These are phyloP conservation scores for Pseudomyrmex gracilis DNA, from an alignment of 1,140 invertebrate species.

Conservation along the genomic window DNA sequence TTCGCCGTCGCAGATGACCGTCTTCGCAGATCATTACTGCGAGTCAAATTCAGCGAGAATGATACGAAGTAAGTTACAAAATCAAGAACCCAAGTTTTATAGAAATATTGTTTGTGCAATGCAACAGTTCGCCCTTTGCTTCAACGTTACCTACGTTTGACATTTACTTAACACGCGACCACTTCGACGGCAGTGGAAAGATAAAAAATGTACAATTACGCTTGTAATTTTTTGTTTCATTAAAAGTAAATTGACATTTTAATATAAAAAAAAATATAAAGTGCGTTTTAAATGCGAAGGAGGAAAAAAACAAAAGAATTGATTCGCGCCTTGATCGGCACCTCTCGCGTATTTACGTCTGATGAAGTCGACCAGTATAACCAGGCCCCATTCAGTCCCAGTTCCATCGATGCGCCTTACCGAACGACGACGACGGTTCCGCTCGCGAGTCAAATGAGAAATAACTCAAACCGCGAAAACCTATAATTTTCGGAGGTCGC, in stretches of 20 bases:
- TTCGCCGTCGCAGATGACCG: conserved; percentile 32
- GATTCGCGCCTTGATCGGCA: conserved; percentile 16
- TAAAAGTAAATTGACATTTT: background rate
- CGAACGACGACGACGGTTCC: conserved; percentile 8
- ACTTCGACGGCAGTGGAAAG: too few relatives aligned
- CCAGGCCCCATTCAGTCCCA: conserved; percentile 43
- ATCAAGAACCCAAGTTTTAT: background rate
- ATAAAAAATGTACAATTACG: too few relatives aligned
- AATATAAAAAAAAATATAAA: background rate
- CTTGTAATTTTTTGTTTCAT: background rate
- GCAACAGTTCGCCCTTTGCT: background rate
- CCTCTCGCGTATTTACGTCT: background rate
- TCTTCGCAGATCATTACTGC: conserved; percentile 12
- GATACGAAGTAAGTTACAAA: background rate
- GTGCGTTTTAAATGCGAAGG: background rate
- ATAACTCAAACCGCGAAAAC: conserved; percentile 82
- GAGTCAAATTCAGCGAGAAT: background rate
- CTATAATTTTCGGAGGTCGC: conserved; percentile 78
- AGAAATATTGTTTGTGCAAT: background rate
- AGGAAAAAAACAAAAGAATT: background rate
- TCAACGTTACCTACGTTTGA: too few relatives aligned
- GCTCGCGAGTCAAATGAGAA: conserved; percentile 67
- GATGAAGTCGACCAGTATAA: background rate
- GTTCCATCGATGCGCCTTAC: conserved; percentile 27
- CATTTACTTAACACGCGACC: too few relatives aligned